phyloP scores from a whole-genome alignment of 2,888 invertebrate species.

The Metalampra italica region DNA sequence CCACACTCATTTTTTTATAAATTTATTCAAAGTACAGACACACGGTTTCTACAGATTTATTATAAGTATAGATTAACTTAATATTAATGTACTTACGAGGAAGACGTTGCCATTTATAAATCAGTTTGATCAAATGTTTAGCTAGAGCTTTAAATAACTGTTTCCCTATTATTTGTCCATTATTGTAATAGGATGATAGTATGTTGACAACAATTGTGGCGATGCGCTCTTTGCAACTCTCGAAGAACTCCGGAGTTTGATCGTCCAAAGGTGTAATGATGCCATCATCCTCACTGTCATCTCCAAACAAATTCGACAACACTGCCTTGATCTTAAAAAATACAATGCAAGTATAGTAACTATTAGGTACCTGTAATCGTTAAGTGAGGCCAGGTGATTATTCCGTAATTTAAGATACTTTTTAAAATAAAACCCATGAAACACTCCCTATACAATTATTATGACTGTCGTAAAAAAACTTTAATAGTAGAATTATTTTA shows the following conservation, averaged over 20 bases:
- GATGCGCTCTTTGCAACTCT: constrained; percentile 77
- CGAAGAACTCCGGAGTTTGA: constrained; percentile 61
- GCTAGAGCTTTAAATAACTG: constrained; percentile 80
- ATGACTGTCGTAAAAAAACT: too few relatives aligned
- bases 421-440: too few relatives aligned
- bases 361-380: too few relatives aligned
- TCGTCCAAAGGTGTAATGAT: constrained; percentile 73
- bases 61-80: background rate
- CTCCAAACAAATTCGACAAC: constrained; percentile 68
- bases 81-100: constrained; percentile 64
- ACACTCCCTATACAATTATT: too few relatives aligned
- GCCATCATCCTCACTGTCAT: constrained; percentile 73
- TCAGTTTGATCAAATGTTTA: constrained; percentile 77
- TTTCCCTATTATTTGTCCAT: constrained; percentile 78
- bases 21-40: too few relatives aligned
- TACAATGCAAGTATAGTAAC: background rate
- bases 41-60: too few relatives aligned
- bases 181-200: constrained; percentile 80
- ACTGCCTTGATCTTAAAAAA: constrained; percentile 60
- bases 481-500: too few relatives aligned
- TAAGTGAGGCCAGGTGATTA: too few relatives aligned
- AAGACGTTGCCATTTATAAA: constrained; percentile 75
- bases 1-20: too few relatives aligned
- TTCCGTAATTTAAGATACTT: too few relatives aligned
- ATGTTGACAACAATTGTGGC: constrained; percentile 81